Percentiles rank a stretch among this genome's conserved stretches.
These are phyloP conservation scores for Pandion haliaetus DNA, from an alignment of 2,113 vertebrate species.

Conservation along the genomic window DNA sequence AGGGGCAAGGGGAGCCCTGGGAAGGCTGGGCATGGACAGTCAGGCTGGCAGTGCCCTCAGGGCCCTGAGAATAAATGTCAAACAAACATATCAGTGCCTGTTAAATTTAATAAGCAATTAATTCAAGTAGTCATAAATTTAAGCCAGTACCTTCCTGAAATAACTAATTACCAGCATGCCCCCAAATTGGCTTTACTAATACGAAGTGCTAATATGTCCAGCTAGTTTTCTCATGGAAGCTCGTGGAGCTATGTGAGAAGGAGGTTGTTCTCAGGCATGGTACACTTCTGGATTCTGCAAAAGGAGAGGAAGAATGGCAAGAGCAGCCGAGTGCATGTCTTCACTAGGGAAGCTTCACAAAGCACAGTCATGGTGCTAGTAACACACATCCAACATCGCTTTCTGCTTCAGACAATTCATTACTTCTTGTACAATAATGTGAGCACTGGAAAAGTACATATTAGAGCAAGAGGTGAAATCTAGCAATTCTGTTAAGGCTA, in stretches of 20 bases:
- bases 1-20: accelerated
- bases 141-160: neutral
- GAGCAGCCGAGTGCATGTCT: neutral
- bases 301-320: neutral
- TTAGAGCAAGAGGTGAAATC: conserved; percentile 41
- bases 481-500: conserved; percentile 53
- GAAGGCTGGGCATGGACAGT: neutral
- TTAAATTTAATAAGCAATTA: neutral
- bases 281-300: neutral
- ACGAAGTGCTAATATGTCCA: accelerated
- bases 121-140: neutral
- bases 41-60: neutral
- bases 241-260: neutral
- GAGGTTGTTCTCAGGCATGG: neutral
- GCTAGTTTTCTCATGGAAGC: neutral
- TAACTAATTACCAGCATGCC: neutral
- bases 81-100: neutral
- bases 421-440: neutral
- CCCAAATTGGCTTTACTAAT: neutral
- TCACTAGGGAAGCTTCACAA: neutral
- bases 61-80: neutral
- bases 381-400: neutral
- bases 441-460: neutral
- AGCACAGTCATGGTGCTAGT: neutral
- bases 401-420: neutral